Percentiles rank a stretch among this genome's conserved stretches.
These are phyloP conservation scores for Diprion similis DNA, from an alignment of 1,140 invertebrate species.

Conservation along the genomic window DNA sequence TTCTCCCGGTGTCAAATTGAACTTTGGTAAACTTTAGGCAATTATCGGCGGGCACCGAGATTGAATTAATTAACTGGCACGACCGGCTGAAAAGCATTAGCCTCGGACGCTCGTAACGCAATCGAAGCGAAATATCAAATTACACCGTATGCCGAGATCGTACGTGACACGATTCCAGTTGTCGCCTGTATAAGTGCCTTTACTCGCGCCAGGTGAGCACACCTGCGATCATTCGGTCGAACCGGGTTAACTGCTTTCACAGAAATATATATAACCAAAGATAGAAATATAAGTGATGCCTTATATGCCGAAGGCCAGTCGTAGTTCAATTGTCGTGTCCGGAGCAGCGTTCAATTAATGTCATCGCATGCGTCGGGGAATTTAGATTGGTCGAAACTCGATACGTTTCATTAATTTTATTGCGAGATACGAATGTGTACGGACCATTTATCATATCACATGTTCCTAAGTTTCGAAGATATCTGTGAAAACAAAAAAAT, in stretches of 20 bases:
- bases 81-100: not conserved
- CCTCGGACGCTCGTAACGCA: not conserved
- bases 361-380: not conserved
- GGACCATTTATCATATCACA: too few relatives aligned
- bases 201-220: too few relatives aligned
- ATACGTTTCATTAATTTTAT: too few relatives aligned
- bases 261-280: not conserved
- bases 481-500: too few relatives aligned
- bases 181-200: too few relatives aligned
- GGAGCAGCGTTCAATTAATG: not conserved
- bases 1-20: not conserved
- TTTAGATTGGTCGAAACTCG: too few relatives aligned
- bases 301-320: not conserved
- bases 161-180: too few relatives aligned
- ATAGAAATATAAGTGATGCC: not conserved
- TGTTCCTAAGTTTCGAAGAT: too few relatives aligned
- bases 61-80: not conserved
- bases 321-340: not conserved
- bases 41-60: not conserved
- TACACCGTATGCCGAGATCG: not conserved
- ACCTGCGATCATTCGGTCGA: not conserved
- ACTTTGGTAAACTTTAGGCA: not conserved
- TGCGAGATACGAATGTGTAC: too few relatives aligned
- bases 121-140: constrained; percentile 3
- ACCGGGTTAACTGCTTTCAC: not conserved